These are phyloP conservation scores for Malurus alboscapulatus DNA, from an alignment of 2,113 vertebrate genomes.

Conservation along the genomic window DNA sequence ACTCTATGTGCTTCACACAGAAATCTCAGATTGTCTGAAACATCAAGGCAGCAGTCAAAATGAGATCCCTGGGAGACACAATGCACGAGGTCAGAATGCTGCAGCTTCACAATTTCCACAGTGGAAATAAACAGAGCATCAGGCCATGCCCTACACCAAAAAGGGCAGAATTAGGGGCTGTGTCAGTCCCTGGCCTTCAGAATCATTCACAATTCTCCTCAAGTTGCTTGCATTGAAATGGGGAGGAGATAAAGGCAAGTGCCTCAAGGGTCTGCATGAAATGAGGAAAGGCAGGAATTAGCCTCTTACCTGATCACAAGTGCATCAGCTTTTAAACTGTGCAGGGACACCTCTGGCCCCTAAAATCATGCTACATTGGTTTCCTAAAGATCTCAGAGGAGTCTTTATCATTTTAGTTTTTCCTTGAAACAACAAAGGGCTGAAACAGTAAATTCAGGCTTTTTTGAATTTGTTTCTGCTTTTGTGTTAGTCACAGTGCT, in stretches of 20 bases:
- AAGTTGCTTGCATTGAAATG: neutral
- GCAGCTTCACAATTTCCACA: neutral
- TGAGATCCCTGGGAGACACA: conserved; percentile 12
- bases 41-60: conserved; percentile 14
- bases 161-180: neutral
- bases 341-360: neutral
- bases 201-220: neutral
- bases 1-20: conserved; percentile 18
- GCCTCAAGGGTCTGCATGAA: neutral
- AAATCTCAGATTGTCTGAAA: neutral
- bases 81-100: neutral
- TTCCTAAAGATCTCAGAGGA: neutral
- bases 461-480: neutral
- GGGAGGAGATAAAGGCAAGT: neutral
- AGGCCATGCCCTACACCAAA: neutral
- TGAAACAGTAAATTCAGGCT: neutral
- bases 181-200: neutral
- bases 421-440: neutral
- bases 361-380: neutral
- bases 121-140: neutral
- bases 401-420: neutral
- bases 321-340: neutral
- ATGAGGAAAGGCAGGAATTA: neutral
- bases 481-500: neutral
- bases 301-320: neutral